Evolutionary conservation across 2,888 invertebrate genomes (phyloP).

Genomic region (Ophion ellenae): DNA sequence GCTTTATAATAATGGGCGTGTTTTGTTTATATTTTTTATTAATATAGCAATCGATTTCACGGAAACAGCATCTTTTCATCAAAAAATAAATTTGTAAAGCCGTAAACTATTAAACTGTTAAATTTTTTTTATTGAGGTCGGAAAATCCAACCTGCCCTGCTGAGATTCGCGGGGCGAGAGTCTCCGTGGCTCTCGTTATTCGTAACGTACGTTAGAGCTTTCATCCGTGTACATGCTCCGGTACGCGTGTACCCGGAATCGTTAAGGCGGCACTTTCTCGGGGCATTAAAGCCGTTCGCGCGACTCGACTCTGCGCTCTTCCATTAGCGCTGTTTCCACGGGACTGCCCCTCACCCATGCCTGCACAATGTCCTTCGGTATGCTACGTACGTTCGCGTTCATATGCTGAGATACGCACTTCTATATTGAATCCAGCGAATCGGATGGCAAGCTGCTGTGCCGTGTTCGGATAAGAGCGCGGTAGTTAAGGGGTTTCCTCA

Average conservation of each 20-base stretch:
- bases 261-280: slow-evolving; percentile 69
- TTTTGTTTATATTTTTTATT: too few relatives aligned
- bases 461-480: slow-evolving; percentile 19
- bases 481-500: too few relatives aligned
- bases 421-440: slow-evolving; percentile 27
- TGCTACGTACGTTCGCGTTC: not conserved
- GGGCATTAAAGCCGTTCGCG: slow-evolving; percentile 68
- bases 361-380: slow-evolving; percentile 1
- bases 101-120: too few relatives aligned
- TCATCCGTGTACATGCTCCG: slow-evolving; percentile 32
- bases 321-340: slow-evolving; percentile 43
- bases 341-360: slow-evolving; percentile 1
- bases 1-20: too few relatives aligned
- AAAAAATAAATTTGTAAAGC: too few relatives aligned
- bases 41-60: too few relatives aligned
- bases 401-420: not conserved
- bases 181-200: slow-evolving; percentile 39
- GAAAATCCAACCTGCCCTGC: slow-evolving; percentile 21
- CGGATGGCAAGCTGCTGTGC: slow-evolving; percentile 36
- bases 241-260: slow-evolving; percentile 56
- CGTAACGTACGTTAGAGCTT: slow-evolving; percentile 25
- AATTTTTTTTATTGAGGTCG: too few relatives aligned
- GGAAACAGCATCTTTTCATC: too few relatives aligned
- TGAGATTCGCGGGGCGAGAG: slow-evolving; percentile 16
- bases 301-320: slow-evolving; percentile 28